Conservation (phyloP, 2,797 vertebrate species). For the Rousettus madagascariensis region DNA sequence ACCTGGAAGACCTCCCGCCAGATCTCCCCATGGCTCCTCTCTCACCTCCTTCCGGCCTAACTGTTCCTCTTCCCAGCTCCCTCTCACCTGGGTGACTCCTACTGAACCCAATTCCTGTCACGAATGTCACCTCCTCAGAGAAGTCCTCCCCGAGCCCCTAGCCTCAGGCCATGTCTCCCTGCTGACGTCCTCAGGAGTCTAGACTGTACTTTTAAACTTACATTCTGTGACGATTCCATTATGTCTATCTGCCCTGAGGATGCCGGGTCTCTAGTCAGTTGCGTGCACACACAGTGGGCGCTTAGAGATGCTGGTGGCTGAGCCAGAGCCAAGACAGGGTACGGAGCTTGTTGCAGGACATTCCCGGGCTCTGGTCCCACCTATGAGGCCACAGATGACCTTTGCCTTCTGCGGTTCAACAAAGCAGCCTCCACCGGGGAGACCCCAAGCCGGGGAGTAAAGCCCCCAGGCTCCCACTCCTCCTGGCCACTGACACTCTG, state of each 20-base stretch:
- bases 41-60: background rate
- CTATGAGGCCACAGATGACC: background rate
- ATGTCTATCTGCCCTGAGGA: background rate
- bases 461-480: background rate
- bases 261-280: background rate
- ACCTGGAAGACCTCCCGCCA: background rate
- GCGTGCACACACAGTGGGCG: background rate
- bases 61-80: background rate
- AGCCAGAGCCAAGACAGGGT: background rate
- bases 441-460: background rate
- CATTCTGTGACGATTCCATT: background rate
- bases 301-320: background rate
- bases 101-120: background rate
- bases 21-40: background rate
- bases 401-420: background rate
- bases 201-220: background rate
- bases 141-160: background rate
- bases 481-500: background rate
- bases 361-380: slow-evolving; percentile 15
- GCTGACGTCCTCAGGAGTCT: background rate
- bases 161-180: background rate
- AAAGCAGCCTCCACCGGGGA: background rate
- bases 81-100: background rate
- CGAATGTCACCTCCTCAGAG: background rate
- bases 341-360: background rate